Conservation (phyloP, 2,888 invertebrate genomes). For the Fragum fragum region DNA sequence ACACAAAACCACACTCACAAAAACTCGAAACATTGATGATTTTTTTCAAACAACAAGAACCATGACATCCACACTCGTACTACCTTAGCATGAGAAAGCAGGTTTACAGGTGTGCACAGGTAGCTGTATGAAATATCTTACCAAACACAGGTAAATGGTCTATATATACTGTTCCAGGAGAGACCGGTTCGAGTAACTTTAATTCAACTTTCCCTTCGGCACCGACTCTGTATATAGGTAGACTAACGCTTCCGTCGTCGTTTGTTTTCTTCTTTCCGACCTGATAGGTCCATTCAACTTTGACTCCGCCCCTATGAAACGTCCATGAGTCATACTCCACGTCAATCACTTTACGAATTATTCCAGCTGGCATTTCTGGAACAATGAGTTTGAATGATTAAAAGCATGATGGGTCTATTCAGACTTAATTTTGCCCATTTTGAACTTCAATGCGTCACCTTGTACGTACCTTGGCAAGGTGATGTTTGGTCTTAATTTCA, state of each 20-base stretch:
- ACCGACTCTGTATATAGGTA: constrained; percentile 47
- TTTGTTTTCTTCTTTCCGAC: not conserved
- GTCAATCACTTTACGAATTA: constrained; percentile 48
- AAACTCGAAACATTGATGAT: too few relatives aligned
- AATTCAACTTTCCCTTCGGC: constrained; percentile 63
- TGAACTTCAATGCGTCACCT: too few relatives aligned
- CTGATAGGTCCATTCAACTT: constrained; percentile 51
- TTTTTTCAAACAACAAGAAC: too few relatives aligned
- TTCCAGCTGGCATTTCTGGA: constrained; percentile 16
- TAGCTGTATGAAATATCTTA: constrained; percentile 13
- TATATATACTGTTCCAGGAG: constrained; percentile 53
- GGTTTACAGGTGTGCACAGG: too few relatives aligned
- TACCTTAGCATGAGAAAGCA: too few relatives aligned
- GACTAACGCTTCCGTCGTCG: constrained; percentile 22
- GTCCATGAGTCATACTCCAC: constrained; percentile 30
- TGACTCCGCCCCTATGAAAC: constrained; percentile 50
- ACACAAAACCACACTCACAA: too few relatives aligned
- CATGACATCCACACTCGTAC: too few relatives aligned
- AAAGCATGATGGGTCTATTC: too few relatives aligned
- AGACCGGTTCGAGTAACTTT: constrained; percentile 48
- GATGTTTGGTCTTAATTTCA: too few relatives aligned
- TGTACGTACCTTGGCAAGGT: too few relatives aligned
- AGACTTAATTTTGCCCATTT: too few relatives aligned
- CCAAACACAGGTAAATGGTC: constrained; percentile 68
- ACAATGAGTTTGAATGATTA: not conserved